Evolutionary conservation across 2,888 invertebrate genomes (phyloP).

Genomic region (Diogma glabrata): DNA sequence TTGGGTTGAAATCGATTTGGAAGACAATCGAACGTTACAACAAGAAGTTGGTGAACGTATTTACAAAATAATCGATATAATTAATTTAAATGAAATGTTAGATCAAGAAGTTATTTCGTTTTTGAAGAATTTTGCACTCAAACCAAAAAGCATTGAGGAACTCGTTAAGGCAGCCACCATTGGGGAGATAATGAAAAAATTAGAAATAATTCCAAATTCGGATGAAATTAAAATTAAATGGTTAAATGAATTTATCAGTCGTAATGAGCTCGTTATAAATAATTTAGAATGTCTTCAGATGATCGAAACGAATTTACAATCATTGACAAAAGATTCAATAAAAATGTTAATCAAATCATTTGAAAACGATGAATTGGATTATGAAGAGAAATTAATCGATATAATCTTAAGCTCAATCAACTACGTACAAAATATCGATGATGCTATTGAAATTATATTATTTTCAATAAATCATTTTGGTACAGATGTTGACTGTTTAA

Average conservation of each 20-base stretch:
- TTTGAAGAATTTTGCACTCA: conserved; percentile 24
- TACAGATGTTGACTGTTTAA: conserved; percentile 17
- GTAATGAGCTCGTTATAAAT: conserved; percentile 21
- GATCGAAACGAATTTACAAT: conserved; percentile 22
- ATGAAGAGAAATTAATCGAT: conserved; percentile 18
- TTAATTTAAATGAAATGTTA: conserved; percentile 22
- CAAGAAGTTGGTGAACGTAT: conserved; percentile 24
- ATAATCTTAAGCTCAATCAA: conserved; percentile 21
- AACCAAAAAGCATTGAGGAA: conserved; percentile 25
- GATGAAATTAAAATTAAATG: conserved; percentile 18
- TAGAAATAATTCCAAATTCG: conserved; percentile 13
- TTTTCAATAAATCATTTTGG: conserved; percentile 23
- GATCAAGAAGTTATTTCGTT: conserved; percentile 25
- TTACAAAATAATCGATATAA: conserved; percentile 23
- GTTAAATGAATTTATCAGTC: conserved; percentile 26
- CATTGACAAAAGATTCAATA: conserved; percentile 18
- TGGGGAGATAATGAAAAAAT: conserved; percentile 21
- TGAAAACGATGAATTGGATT: conserved; percentile 15
- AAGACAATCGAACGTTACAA: conserved; percentile 24
- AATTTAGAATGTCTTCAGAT: conserved; percentile 28
- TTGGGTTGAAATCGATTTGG: conserved; percentile 28
- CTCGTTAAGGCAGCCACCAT: conserved; percentile 23
- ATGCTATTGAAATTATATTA: conserved; percentile 20
- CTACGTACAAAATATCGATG: conserved; percentile 20
- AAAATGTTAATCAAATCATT: not conserved